These are phyloP conservation scores for Acromyrmex echinatior DNA, from an alignment of 1,140 invertebrate genomes.

Conservation along the genomic window DNA sequence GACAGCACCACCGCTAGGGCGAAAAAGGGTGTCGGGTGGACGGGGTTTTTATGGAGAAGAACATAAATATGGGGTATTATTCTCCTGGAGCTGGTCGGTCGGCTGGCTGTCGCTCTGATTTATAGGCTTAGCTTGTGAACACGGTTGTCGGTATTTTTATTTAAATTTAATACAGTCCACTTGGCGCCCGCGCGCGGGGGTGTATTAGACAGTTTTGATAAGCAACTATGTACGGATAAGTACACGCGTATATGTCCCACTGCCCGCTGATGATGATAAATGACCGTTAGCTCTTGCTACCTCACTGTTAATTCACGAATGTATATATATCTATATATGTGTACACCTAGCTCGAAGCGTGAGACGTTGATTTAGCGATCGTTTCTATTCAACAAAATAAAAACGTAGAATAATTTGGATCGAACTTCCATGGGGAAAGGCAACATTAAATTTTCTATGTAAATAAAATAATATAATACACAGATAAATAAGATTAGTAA, in stretches of 20 bases:
- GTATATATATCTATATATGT: background rate
- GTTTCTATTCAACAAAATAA: slow-evolving; percentile 36
- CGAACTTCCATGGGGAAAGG: background rate
- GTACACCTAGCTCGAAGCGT: background rate
- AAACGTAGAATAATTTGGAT: background rate
- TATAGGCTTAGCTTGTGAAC: slow-evolving; percentile 85
- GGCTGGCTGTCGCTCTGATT: slow-evolving; percentile 84
- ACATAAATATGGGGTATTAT: slow-evolving; percentile 86
- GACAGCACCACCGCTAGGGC: slow-evolving; percentile 37
- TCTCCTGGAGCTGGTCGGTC: slow-evolving; percentile 81
- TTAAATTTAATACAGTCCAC: slow-evolving; percentile 86
- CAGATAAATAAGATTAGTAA: background rate
- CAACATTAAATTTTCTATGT: background rate
- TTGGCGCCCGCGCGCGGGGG: slow-evolving; percentile 76
- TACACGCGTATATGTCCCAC: slow-evolving; percentile 57
- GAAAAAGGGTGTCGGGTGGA: slow-evolving; percentile 77
- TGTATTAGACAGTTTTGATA: slow-evolving; percentile 83
- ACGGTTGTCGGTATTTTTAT: slow-evolving; percentile 86
- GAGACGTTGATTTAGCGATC: slow-evolving; percentile 53
- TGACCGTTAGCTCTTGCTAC: slow-evolving; percentile 62
- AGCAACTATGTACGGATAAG: slow-evolving; percentile 71
- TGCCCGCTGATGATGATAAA: slow-evolving; percentile 73
- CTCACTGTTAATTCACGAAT: slow-evolving; percentile 61
- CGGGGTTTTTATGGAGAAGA: slow-evolving; percentile 80
- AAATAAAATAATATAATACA: background rate